A percentile compares a stretch with the other conserved stretches of the same genome.
phyloP scores from a whole-genome alignment of 2,113 vertebrate species.

The Oncorhynchus clarkii region DNA sequence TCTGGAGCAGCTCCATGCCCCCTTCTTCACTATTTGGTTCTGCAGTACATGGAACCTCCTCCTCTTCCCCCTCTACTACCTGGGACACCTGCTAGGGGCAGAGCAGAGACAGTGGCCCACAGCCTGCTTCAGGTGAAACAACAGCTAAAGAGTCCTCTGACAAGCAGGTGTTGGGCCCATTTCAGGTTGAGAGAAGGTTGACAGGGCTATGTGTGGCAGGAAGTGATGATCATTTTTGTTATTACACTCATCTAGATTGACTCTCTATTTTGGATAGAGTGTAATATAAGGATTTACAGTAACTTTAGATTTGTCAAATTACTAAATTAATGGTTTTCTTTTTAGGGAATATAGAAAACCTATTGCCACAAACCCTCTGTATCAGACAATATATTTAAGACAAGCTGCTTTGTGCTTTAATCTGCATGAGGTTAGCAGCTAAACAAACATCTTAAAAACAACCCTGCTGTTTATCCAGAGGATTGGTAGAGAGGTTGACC shows the following conservation, averaged over 20 bases:
- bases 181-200: too few species aligned
- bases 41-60: slow-evolving; percentile 57
- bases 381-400: background rate
- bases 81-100: slow-evolving; percentile 26
- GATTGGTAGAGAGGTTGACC: background rate
- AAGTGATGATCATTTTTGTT: background rate
- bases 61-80: slow-evolving; percentile 55
- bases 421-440: background rate
- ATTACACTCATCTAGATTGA: background rate
- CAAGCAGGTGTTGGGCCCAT: too few species aligned
- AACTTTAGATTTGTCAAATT: too few species aligned
- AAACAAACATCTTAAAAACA: too few species aligned
- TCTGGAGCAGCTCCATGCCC: slow-evolving; percentile 34
- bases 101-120: slow-evolving; percentile 22
- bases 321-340: too few species aligned
- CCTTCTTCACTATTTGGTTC: slow-evolving; percentile 60
- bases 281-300: too few species aligned
- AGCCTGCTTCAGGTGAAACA: slow-evolving; percentile 43
- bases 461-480: too few species aligned
- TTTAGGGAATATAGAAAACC: background rate
- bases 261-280: background rate
- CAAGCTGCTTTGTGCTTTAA: background rate
- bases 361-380: background rate
- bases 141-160: background rate
- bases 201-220: too few species aligned